Evolutionary conservation across 2,797 vertebrate species (phyloP).

Genomic region (Potorous gilbertii): DNA sequence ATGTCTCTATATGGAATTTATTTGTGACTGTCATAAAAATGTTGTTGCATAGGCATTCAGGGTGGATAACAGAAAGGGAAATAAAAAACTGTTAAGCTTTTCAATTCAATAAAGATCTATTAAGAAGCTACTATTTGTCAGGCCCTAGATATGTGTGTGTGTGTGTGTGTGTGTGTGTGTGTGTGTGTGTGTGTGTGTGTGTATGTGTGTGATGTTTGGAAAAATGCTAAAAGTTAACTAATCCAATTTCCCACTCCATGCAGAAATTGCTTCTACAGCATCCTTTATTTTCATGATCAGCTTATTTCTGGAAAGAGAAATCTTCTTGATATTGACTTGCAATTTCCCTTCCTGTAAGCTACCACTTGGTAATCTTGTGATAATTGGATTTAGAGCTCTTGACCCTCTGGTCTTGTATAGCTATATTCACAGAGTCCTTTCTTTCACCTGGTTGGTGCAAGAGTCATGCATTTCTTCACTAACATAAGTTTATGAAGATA

Average conservation of each 20-base stretch:
- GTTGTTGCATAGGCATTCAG: not conserved
- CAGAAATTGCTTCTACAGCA: not conserved
- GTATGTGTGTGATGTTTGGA: not conserved
- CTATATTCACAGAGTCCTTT: not conserved
- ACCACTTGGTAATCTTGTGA: not conserved
- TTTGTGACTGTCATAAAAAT: not conserved
- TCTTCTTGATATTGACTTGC: not conserved
- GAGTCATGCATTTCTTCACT: not conserved
- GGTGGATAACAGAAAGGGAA: not conserved
- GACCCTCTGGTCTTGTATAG: not conserved
- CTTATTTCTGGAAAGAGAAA: not conserved
- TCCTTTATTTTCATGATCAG: not conserved
- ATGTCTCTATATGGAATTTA: not conserved
- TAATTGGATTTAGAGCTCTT: not conserved
- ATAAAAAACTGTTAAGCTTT: not conserved
- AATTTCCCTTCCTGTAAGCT: not conserved
- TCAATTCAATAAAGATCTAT: not conserved
- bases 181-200: not conserved
- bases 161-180: not conserved
- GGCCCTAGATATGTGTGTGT: not conserved
- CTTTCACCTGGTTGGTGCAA: not conserved
- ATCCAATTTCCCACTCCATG: not conserved
- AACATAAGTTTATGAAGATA: not conserved
- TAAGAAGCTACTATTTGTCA: not conserved
- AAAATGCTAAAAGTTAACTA: not conserved